Percentiles rank a stretch among this genome's conserved stretches.
These are phyloP conservation scores for Poecilobothrus nobilitatus DNA, from an alignment of 2,888 invertebrate species.

Conservation along the genomic window DNA sequence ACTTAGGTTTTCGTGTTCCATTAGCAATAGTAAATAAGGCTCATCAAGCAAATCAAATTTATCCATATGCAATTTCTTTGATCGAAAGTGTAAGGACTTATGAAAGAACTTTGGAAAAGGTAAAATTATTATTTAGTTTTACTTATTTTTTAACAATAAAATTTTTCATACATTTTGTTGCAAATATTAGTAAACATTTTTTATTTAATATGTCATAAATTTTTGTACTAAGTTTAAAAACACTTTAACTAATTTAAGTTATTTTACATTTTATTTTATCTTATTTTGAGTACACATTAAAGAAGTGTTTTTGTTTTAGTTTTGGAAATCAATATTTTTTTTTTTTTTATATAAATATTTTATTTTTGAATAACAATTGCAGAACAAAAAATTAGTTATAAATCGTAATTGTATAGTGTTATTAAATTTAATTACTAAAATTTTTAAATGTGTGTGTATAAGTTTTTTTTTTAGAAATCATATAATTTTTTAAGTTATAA, in stretches of 20 bases:
- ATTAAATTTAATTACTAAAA: no score
- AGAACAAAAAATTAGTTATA: not conserved
- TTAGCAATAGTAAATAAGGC: constrained; percentile 98
- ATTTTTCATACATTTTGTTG: not conserved
- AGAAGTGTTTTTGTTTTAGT: not conserved
- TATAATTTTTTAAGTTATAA: no score
- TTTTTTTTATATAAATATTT: not conserved
- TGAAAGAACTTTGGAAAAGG: constrained; percentile 94
- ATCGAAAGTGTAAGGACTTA: constrained; percentile 97
- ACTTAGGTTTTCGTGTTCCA: constrained; percentile 92
- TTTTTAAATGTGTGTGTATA: no score
- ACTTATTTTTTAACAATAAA: not conserved
- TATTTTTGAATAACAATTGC: constrained; percentile 2
- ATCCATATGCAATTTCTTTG: constrained; percentile 96
- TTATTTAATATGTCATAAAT: not conserved
- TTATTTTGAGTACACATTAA: not conserved
- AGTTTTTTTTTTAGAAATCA: no score
- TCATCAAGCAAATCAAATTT: constrained; percentile 95
- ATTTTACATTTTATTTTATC: not conserved
- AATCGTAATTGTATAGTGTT: no score
- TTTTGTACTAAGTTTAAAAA: not conserved
- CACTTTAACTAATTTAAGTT: not conserved
- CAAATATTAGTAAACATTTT: not conserved
- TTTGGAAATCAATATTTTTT: not conserved
- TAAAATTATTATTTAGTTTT: constrained; percentile 42